Conservation (phyloP, 2,113 vertebrate species). For the Coracopsis vasa region DNA sequence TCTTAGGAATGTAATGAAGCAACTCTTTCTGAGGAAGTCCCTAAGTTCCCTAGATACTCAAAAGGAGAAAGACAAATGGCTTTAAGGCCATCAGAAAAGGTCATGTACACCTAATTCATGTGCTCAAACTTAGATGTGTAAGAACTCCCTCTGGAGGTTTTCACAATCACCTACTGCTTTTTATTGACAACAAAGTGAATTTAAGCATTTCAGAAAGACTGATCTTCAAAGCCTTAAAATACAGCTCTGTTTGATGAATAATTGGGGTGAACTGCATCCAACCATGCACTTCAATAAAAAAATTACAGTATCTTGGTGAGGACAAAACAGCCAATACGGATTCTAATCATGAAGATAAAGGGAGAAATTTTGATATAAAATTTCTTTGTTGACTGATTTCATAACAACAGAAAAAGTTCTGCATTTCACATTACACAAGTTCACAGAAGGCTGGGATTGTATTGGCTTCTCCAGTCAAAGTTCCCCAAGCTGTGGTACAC, state of each 20-base stretch:
- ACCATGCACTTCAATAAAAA: background rate
- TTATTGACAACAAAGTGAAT: background rate
- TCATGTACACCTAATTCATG: background rate
- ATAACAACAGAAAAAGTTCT: background rate
- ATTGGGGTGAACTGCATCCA: background rate
- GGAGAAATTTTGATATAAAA: background rate
- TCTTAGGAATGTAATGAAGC: background rate
- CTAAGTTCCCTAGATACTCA: background rate
- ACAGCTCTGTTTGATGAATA: background rate
- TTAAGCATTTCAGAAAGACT: background rate
- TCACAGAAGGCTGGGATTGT: background rate
- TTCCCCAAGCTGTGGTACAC: background rate
- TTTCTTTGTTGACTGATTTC: background rate
- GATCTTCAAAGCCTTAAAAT: background rate
- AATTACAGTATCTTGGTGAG: background rate
- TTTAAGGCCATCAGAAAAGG: background rate
- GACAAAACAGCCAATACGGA: background rate
- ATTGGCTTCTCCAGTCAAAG: background rate
- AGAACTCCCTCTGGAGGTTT: conserved; percentile 8
- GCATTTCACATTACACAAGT: background rate
- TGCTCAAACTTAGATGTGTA: background rate
- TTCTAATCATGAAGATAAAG: background rate
- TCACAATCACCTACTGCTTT: background rate
- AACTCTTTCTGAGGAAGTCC: background rate
- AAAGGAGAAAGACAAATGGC: background rate